Base-by-base conservation (phyloP, 2,113 vertebrate species). In the Strix uralensis region DNA sequence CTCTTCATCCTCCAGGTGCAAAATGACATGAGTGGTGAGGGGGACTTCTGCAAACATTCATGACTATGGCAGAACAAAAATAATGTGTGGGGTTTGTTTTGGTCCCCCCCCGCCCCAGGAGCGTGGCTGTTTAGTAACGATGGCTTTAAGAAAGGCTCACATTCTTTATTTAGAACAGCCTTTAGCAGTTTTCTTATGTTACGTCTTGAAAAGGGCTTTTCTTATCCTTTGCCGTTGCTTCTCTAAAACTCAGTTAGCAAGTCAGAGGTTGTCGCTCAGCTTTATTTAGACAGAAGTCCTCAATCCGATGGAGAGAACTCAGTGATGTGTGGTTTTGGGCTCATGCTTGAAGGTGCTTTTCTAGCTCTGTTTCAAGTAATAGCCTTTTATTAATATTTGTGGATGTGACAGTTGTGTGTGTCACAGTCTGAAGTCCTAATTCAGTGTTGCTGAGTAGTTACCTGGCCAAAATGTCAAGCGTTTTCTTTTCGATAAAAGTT, bases 131-230 rank as follows among this genome's bases (percentile, higher is more conserved):
- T 89, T 88, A 79, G 67, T 84, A 55, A 38, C 0, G 2, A 65
- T 69, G 52, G 74, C 71, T 89, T 70, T 74, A 46, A n/a, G 67
- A 82, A 82, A 30, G 10, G 2, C 8, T 90, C 0, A 0, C 5
- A 10, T 84, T 92, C 75, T 94, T 92, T 82, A 70, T 86, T 96
- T 93, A 78, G 72, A 87, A 32, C 49, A 93, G 75, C 73, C n/a
- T 95, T 62, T 58, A 79, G 59, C 61, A 90, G 20, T 49, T 95
- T 62, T 86, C 67, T 90, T 32, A 7, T 7, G 9, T 80, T 77
- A 13, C 16, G 7, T 79, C 75, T 88, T 86, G 58, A 65, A 71
- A 67, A 77, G 46, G 47, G 66, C 21, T 66, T 89, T 91, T 87
- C 66, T 80, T 91, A 1, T 32, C 27, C 46, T 74, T 95, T 7